A percentile compares a stretch with the other conserved stretches of the same genome.
phyloP scores from a whole-genome alignment of 2,888 invertebrate species.

The Nymphalis polychloros region DNA sequence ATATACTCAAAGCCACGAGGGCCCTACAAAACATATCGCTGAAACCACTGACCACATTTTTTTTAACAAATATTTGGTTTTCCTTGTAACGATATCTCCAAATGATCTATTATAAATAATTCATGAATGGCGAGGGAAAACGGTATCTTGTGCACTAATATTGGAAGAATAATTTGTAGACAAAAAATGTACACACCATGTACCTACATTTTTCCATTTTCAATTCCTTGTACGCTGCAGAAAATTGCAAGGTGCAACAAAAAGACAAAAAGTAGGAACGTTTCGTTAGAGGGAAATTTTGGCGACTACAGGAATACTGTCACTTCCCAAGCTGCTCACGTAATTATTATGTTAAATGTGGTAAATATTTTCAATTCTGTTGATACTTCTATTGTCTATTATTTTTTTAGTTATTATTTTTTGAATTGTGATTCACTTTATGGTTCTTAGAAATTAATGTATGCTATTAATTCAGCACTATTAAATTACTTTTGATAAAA shows the following conservation, averaged over 20 bases:
- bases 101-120: too few relatives aligned
- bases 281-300: constrained; percentile 24
- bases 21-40: constrained; percentile 14
- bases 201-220: constrained; percentile 17
- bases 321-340: constrained; percentile 17
- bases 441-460: too few relatives aligned
- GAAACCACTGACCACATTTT: too few relatives aligned
- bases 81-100: too few relatives aligned
- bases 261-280: constrained; percentile 22
- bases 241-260: constrained; percentile 21
- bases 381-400: background rate
- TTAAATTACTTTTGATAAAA: too few relatives aligned
- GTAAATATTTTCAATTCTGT: background rate
- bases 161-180: constrained; percentile 9
- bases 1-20: constrained; percentile 23
- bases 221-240: constrained; percentile 10
- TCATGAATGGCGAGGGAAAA: too few relatives aligned
- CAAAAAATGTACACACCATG: constrained; percentile 17
- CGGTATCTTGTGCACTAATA: too few relatives aligned
- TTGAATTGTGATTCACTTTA: too few relatives aligned
- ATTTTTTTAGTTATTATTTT: too few relatives aligned
- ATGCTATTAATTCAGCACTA: too few relatives aligned
- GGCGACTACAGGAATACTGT: constrained; percentile 22
- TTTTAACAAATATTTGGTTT: too few relatives aligned
- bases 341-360: constrained; percentile 16